Evolutionary conservation across 2,888 invertebrate species (phyloP), one percentile per base, ranked within the genome.

Genomic region (Diabrotica balteata): DNA sequence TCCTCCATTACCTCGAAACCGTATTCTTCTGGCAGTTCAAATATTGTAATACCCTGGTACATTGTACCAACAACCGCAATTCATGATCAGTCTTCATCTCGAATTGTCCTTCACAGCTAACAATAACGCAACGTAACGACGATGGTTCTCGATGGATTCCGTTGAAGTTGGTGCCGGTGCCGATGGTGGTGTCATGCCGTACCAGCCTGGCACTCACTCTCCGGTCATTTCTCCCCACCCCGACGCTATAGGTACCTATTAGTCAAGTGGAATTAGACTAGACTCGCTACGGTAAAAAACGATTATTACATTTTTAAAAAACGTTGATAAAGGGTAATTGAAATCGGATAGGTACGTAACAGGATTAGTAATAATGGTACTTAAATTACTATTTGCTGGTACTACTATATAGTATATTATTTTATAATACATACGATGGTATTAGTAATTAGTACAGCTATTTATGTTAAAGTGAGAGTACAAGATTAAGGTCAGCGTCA

Each of bases 101-200:
- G 63, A 17, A 55, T 55, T 50, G 63, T 63, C 63, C 63, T 63
- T 63, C 63, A 49, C 47, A 32, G 22, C n/a, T 8, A 8, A 55
- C 55, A 44, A 55, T 49, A 50, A 44, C 43, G 11, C 44, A 32
- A 49, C 43, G n/a, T 42, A 22, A 49, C 54, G 42, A 46, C 55
- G 54, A 53, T 45, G 53, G 22, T 55, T 11, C 42, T 11, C 47
- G 55, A 55, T 63, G 50, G 55, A 55, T 63, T 42, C 54, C 54
- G 54, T 42, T 43, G 42, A 43, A 54, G 54, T 42, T 54, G 54
- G 54, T 54, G 43, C 55, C 32, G 32, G 47, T 47, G 7, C 9
- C 59, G 11, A 71, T 73, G 72, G 71, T 73, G 78, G 79, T 80
- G 76, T 79, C 79, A 80, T 75, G 79, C 78, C 73, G 80, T 80